Conservation (phyloP, 2,888 invertebrate genomes). For the Drymonia ruficornis region DNA sequence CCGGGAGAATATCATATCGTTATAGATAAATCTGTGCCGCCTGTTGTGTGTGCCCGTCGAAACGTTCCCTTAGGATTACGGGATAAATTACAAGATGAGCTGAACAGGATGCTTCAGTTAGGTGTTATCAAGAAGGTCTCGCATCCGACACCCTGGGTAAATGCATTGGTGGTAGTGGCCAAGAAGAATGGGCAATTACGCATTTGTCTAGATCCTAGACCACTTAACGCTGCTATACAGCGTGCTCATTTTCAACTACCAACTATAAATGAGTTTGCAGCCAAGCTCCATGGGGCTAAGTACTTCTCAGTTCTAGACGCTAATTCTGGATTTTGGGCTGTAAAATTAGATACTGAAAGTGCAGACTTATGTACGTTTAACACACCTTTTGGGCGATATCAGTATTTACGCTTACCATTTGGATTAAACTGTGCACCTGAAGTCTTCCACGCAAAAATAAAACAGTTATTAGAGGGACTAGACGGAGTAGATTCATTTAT, state of each 20-base stretch:
- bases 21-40: constrained; percentile 7
- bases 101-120: constrained; percentile 14
- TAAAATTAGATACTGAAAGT: constrained; percentile 22
- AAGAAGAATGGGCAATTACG: constrained; percentile 13
- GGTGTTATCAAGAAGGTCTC: constrained; percentile 18
- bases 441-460: constrained; percentile 28
- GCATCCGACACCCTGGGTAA: constrained; percentile 25
- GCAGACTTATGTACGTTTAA: constrained; percentile 34
- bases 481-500: constrained; percentile 23
- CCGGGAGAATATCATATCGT: constrained; percentile 8
- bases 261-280: constrained; percentile 8
- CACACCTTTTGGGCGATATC: constrained; percentile 25
- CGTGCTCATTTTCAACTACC: constrained; percentile 17
- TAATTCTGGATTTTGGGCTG: constrained; percentile 32
- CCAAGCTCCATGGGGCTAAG: constrained; percentile 10
- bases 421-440: constrained; percentile 32
- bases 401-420: constrained; percentile 29
- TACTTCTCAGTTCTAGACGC: constrained; percentile 24
- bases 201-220: constrained; percentile 13
- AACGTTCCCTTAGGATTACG: constrained; percentile 12
- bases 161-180: constrained; percentile 9
- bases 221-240: constrained; percentile 5
- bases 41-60: constrained; percentile 5
- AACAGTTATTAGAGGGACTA: constrained; percentile 21
- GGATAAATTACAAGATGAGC: constrained; percentile 8